These are phyloP conservation scores for Coenobita brevimanus DNA, from an alignment of 1,140 invertebrate species.

Conservation along the genomic window DNA sequence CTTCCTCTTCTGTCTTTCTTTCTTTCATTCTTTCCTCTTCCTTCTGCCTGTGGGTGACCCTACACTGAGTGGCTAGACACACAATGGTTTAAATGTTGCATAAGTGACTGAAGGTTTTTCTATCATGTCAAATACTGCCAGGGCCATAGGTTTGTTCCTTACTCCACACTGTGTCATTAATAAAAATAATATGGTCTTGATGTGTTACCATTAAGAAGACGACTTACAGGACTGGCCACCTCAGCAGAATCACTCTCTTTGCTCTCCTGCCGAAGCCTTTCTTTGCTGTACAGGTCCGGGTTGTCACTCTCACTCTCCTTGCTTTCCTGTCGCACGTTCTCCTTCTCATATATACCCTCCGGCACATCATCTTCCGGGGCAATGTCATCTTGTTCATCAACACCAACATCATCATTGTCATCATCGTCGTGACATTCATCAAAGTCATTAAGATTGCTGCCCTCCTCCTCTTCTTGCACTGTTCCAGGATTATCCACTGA, in stretches of 20 bases:
- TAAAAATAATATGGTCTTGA: no score
- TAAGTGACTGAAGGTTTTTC: no score
- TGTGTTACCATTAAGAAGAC: no score
- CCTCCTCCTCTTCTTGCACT: constrained; percentile 70
- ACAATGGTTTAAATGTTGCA: no score
- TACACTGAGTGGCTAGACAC: no score
- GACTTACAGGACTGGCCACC: constrained; percentile 51
- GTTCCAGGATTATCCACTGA: constrained; percentile 67
- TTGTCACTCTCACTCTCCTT: constrained; percentile 15
- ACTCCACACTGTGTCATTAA: no score
- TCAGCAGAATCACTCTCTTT: constrained; percentile 57
- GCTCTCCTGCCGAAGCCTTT: constrained; percentile 41
- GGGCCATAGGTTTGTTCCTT: no score
- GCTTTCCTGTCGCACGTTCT: constrained; percentile 17
- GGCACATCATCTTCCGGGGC: neutral
- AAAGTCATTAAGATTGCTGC: constrained; percentile 53
- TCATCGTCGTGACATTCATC: constrained; percentile 45
- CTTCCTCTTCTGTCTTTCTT: no score
- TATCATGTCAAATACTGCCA: no score
- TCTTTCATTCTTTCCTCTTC: no score
- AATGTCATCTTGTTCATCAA: neutral
- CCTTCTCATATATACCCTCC: neutral
- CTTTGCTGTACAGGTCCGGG: constrained; percentile 15
- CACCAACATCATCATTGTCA: neutral
- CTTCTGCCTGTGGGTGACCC: no score